Conservation (phyloP, 2,113 vertebrate species). For the Mustelus asterias region DNA sequence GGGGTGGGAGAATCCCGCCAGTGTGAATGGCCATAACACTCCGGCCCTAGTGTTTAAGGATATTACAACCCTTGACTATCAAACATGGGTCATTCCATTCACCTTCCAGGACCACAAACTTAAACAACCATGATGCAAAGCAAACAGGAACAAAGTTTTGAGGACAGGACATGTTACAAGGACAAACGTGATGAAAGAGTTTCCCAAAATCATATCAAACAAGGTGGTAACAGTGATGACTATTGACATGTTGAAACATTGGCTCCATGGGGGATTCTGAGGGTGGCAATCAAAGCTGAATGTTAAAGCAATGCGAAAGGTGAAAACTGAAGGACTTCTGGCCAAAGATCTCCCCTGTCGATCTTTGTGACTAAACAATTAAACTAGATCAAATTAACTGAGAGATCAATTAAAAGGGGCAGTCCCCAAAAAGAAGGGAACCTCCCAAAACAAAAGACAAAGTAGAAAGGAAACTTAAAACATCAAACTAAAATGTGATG, state of each 20-base stretch:
- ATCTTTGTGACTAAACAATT: too few species aligned
- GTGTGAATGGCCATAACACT: too few species aligned
- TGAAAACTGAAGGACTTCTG: neutral
- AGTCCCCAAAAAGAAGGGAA: too few species aligned
- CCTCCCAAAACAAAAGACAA: too few species aligned
- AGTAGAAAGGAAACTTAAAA: too few species aligned
- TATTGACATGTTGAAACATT: neutral
- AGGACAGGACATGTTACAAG: neutral
- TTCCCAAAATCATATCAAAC: neutral
- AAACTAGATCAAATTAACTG: too few species aligned
- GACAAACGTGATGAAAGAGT: neutral
- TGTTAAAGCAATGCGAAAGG: neutral
- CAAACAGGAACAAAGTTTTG: neutral
- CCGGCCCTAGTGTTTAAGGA: neutral
- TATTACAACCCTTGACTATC: neutral
- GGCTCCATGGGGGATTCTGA: neutral
- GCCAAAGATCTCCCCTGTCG: neutral
- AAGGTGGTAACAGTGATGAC: neutral
- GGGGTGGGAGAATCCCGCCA: too few species aligned
- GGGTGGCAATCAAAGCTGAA: neutral
- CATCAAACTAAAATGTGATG: too few species aligned
- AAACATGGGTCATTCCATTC: neutral
- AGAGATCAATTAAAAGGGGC: too few species aligned
- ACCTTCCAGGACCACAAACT: neutral
- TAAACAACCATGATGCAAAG: neutral